A percentile compares a stretch with the other conserved stretches of the same genome.
Conservation (phyloP, 2,113 vertebrate genomes). For the Oenanthe oenanthe region DNA sequence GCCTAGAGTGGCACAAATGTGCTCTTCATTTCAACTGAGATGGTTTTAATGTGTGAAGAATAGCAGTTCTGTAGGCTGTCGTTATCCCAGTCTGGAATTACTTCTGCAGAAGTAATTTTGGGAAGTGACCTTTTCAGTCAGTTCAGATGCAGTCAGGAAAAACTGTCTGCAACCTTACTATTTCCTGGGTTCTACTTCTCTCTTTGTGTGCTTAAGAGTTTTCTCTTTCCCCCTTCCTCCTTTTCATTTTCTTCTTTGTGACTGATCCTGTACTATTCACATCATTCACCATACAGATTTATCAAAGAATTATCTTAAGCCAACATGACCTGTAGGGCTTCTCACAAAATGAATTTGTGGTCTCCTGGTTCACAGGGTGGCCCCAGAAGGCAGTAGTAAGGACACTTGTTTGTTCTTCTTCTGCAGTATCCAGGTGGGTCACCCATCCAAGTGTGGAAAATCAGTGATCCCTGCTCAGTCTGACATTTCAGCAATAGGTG, state of each 20-base stretch:
- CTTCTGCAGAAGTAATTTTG: neutral
- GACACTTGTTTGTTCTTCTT: neutral
- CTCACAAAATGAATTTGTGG: neutral
- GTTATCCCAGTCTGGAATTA: neutral
- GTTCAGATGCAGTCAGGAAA: neutral
- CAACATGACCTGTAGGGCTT: neutral
- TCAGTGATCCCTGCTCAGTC: neutral
- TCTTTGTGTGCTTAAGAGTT: neutral
- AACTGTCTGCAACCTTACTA: neutral
- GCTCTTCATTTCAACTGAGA: neutral
- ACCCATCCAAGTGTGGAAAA: neutral
- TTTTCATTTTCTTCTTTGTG: neutral
- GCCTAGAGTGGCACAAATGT: neutral
- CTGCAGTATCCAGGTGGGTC: neutral
- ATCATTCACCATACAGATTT: neutral
- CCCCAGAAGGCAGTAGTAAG: neutral
- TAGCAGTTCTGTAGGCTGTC: neutral
- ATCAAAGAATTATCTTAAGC: neutral
- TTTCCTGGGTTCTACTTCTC: neutral
- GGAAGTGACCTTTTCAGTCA: neutral
- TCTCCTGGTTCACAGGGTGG: neutral
- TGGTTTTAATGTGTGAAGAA: neutral
- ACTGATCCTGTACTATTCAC: neutral
- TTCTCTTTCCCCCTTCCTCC: neutral
- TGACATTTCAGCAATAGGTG: neutral